Conservation (phyloP, 2,888 invertebrate genomes). For the Acanthosepion lycidas region DNA sequence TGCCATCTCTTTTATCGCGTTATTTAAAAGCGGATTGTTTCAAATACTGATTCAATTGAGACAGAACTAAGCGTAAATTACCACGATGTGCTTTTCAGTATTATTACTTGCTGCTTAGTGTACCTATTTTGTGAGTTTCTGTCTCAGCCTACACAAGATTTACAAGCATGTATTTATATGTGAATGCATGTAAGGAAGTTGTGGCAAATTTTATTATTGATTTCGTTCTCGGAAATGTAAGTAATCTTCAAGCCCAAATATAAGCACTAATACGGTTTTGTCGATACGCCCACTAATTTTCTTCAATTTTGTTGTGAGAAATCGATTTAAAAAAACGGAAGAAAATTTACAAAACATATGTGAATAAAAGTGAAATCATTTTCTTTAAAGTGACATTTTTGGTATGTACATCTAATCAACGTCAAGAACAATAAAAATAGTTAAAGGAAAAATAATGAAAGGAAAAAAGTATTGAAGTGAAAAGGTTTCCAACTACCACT, state of each 20-base stretch:
- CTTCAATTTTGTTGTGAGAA: neutral
- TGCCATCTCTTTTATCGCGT: neutral
- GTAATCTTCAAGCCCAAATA: neutral
- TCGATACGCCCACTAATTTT: neutral
- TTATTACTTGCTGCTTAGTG: neutral
- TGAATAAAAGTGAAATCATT: neutral
- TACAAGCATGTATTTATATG: neutral
- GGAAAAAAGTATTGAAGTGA: neutral
- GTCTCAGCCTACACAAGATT: neutral
- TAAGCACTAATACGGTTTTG: neutral
- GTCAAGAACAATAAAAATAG: neutral
- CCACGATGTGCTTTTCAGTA: neutral
- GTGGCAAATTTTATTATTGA: neutral
- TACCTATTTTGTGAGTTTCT: neutral
- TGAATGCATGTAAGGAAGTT: neutral
- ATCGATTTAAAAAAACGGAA: neutral
- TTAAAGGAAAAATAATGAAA: neutral
- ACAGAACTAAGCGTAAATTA: neutral
- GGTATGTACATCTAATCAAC: slow-evolving; percentile 2
- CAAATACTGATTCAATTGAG: neutral
- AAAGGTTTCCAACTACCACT: neutral
- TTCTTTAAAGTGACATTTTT: neutral
- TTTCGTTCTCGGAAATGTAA: neutral
- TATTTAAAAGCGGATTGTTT: neutral
- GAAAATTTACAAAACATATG: neutral